Evolutionary conservation across 2,888 invertebrate genomes (phyloP).

Genomic region (Drosophila bunnanda): DNA sequence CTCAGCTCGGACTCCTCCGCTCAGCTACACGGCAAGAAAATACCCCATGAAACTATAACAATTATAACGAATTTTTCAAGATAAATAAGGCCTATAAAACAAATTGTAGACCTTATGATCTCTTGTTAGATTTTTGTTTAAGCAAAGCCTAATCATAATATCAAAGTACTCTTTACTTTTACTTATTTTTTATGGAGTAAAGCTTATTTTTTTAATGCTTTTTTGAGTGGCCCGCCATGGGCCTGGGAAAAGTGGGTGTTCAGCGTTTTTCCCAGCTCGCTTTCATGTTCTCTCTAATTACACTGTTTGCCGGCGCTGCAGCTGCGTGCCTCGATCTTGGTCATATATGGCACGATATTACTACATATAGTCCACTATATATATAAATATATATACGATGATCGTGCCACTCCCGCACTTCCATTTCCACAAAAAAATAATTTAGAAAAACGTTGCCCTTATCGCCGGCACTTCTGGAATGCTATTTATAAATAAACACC

Average conservation of each 20-base stretch:
- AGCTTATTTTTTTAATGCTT: background rate
- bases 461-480: background rate
- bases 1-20: background rate
- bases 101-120: background rate
- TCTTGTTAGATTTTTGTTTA: background rate
- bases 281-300: constrained; percentile 31
- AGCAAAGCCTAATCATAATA: background rate
- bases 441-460: background rate
- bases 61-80: background rate
- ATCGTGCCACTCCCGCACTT: constrained; percentile 3
- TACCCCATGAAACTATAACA: background rate
- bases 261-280: constrained; percentile 16
- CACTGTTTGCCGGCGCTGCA: constrained; percentile 17
- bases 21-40: background rate
- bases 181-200: background rate
- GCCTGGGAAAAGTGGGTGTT: constrained; percentile 8
- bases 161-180: background rate
- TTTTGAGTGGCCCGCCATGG: background rate
- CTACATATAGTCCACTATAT: background rate
- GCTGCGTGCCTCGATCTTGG: constrained; percentile 27
- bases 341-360: background rate
- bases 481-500: constrained; percentile 4
- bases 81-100: background rate
- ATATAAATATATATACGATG: background rate
- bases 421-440: background rate